A percentile compares a stretch with the other conserved stretches of the same genome.
Evolutionary conservation across 1,140 invertebrate genomes (phyloP).

Genomic region (Dendrolimus kikuchii): DNA sequence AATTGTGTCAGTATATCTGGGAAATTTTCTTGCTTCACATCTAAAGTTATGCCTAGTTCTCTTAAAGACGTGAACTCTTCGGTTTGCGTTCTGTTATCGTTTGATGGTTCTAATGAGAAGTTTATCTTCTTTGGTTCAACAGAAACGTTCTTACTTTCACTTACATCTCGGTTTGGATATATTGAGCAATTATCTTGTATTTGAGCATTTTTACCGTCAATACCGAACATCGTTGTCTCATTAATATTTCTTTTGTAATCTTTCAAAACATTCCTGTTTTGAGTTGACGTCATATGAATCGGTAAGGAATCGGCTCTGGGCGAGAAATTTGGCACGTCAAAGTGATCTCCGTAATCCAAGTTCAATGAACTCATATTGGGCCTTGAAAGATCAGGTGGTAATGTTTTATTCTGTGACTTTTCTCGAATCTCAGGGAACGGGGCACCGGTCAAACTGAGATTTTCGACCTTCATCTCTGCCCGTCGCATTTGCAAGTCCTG

Average conservation of each 20-base stretch:
- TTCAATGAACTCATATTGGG: constrained; percentile 55
- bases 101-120: constrained; percentile 50
- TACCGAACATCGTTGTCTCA: constrained; percentile 63
- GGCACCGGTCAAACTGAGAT: constrained; percentile 30
- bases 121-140: constrained; percentile 67
- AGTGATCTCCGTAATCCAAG: constrained; percentile 39
- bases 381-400: constrained; percentile 43
- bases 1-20: constrained; percentile 68
- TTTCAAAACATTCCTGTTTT: constrained; percentile 36
- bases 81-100: constrained; percentile 40
- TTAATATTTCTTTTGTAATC: constrained; percentile 61
- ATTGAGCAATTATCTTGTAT: constrained; percentile 66
- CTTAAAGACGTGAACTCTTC: constrained; percentile 49
- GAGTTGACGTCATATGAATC: constrained; percentile 50
- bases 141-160: constrained; percentile 45
- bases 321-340: constrained; percentile 31
- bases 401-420: constrained; percentile 39
- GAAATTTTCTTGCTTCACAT: constrained; percentile 56
- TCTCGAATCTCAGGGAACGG: constrained; percentile 24
- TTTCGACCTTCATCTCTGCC: constrained; percentile 49
- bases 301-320: constrained; percentile 54
- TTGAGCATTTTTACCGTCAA: constrained; percentile 34
- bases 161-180: constrained; percentile 62
- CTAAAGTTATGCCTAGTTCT: constrained; percentile 54
- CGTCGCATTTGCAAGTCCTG: constrained; percentile 71